Base-by-base conservation (phyloP, 2,888 invertebrate species). In the Crossocerus cetratus region DNA sequence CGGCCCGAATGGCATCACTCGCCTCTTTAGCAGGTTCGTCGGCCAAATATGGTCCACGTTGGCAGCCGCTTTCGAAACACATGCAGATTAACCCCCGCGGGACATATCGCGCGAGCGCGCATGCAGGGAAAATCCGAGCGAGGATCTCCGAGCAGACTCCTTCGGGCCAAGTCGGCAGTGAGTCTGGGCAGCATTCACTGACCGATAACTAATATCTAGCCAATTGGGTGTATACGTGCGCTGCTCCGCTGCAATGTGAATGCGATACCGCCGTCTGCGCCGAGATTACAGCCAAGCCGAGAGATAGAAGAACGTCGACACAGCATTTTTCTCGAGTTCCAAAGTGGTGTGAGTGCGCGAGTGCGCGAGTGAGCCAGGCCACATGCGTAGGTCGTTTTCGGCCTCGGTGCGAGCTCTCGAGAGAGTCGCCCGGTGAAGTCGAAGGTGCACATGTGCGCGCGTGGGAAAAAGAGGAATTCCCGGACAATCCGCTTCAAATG, bases 361-460 rank as follows among this genome's bases (percentile, higher is more conserved):
- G 8, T 53, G 4, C 14, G 20, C 42, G 4, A 11, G 1, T 2
- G 11, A 11, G 4, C 32, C 66, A 59, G 71, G 62, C 1, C 8
- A 4, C 44, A 45, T 18, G 32, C 32, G 32, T 32, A 32, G 32
- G 32, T 55, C 61, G 72, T 61, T 68, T 67, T 53, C 32, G 44
- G 61, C n/a, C n/a, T 23, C 57, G 54, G 65, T 8, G 11, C 32
- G 32, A 32, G 32, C 11, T 49, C 49, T 49, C 49, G 13, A 62
- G 61, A 55, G 65, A 72, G 68, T 43, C 56, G 43, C 65, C 63
- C 53, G 49, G 55, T 16, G 18, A 42, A 23, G 45, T 45, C 23
- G 54, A 62, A 72, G 69, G 65, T 58, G 60, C 45, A 57, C 59
- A 49, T 18, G 49, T 57, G 43, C 42, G 59, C 49, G 49, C 13